Base-by-base conservation (phyloP, 2,113 vertebrate species). In the Delphinapterus leucas region DNA sequence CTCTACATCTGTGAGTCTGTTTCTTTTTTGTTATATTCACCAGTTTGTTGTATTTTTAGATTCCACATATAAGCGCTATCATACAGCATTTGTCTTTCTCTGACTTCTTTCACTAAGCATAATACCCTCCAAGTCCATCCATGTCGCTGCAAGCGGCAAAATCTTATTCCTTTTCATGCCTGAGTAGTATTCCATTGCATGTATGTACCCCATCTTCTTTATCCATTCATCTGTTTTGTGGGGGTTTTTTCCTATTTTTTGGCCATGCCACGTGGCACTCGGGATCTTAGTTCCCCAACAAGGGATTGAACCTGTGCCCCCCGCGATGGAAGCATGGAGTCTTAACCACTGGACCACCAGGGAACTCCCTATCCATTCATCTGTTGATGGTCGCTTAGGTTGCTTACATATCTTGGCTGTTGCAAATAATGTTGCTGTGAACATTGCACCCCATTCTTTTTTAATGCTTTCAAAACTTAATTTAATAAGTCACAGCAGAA, bases 261-360 rank as follows among this genome's bases (percentile, higher is more conserved):
- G 5, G 44, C 28, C 44, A 20, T 5, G 11, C 0, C 58, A 9
- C 0, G 21, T 2, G 0, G 44, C 44, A 49, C 28, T 31, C 3
- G 44, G 73, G 44, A 49, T 76, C 31, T 76, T 49, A 76, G 73
- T 33, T 33, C 73, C 73, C 44, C 4, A 5, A 20, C 28, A 15
- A 49, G 44, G 74, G 74, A 49, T 20, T 10, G 44, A 77, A 49
- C 74, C 28, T 0, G 0, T 77, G 44, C 14, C 74, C 44, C 2
- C 74, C 20, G 5, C 28, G 49, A 17, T 49, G 74, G 44, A 49
- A 77, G 74, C 8, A 47, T 0, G 2, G 26, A 77, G 74, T 20
- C 44, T 77, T 77, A 77, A 21, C 74, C 28, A 12, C 74, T 77
- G 74, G 44, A 33, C 28, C 1, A 0, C 74, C 28, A 77, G 47